Base-by-base conservation (phyloP, 2,888 invertebrate species). In the Luffia ferchaultella region DNA sequence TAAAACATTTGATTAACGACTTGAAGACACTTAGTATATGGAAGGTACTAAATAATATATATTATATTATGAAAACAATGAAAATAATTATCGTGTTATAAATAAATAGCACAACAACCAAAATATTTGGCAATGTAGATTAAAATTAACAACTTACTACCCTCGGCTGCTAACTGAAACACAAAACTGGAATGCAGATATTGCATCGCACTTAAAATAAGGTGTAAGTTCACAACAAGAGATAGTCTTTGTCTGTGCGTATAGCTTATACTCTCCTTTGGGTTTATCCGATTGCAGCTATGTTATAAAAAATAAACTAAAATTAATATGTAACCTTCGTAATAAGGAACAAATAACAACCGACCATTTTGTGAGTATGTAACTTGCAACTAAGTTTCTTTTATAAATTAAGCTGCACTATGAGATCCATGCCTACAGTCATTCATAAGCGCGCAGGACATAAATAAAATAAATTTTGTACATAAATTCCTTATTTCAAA, bases 181-280 rank as follows among this genome's bases (percentile, higher is more conserved):
- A 76, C 65, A 73, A 76, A 79, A 76, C 62, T 84, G 85, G 84
- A 85, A 85, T 85, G 85, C 85, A 82, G 76, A 70, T 79, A 82
- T 79, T 83, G 83, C 83, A 83, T 83, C 78, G 74, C 76, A 73
- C 30, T 30, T 30, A 30, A 30, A 30, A 7, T 30, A 30, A 7
- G 64, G 69, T 70, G 62, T 16, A 67, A 64, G 59, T 62, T 72
- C 70, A 73, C 74, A 72, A 72, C 71, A 66, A 67, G 62, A 68
- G 66, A 70, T 70, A 72, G 53, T 65, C 68, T 69, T 69, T 58
- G 69, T 68, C 71, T 82, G 82, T 82, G 82, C 82, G 82, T 77
- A 72, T 80, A 71, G 63, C 76, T 76, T 72, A 76, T 70, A 75
- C 73, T 72, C 67, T 65, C 61, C 63, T 76, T 77, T 78, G 70